These are phyloP conservation scores for Melanostigma gelatinosum DNA, from an alignment of 2,113 vertebrate genomes.

Conservation along the genomic window DNA sequence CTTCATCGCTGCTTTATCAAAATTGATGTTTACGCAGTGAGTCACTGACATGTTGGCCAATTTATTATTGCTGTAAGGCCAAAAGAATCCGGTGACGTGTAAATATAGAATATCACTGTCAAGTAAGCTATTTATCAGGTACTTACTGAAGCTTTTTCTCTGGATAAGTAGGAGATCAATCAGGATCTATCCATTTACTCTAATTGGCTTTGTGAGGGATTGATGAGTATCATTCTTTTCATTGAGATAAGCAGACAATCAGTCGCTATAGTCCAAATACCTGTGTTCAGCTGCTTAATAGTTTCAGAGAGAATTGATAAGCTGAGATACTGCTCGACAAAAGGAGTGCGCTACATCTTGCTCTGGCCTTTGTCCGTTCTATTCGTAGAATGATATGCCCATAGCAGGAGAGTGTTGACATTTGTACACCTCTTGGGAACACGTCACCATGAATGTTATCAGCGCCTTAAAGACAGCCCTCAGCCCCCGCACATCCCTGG, in stretches of 20 bases:
- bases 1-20: slow-evolving; percentile 27
- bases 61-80: background rate
- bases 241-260: background rate
- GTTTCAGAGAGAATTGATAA: background rate
- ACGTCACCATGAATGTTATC: slow-evolving; percentile 86
- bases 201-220: slow-evolving; percentile 61
- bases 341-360: slow-evolving; percentile 74
- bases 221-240: slow-evolving; percentile 38
- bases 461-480: slow-evolving; percentile 80
- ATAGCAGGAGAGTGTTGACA: slow-evolving; percentile 82
- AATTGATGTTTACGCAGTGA: background rate
- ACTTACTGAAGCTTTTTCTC: slow-evolving; percentile 31
- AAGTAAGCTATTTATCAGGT: slow-evolving; percentile 40
- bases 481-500: slow-evolving; percentile 56
- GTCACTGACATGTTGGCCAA: background rate
- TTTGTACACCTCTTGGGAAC: slow-evolving; percentile 84
- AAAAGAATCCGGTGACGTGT: slow-evolving; percentile 2
- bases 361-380: slow-evolving; percentile 72
- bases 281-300: background rate
- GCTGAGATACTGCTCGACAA: slow-evolving; percentile 66
- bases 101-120: slow-evolving; percentile 34
- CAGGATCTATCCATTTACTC: slow-evolving; percentile 38
- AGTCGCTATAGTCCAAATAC: background rate
- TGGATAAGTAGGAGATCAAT: slow-evolving; percentile 57
- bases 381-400: slow-evolving; percentile 81